Evolutionary conservation across 2,797 vertebrate species (phyloP).

Genomic region (Heterohyrax brucei): DNA sequence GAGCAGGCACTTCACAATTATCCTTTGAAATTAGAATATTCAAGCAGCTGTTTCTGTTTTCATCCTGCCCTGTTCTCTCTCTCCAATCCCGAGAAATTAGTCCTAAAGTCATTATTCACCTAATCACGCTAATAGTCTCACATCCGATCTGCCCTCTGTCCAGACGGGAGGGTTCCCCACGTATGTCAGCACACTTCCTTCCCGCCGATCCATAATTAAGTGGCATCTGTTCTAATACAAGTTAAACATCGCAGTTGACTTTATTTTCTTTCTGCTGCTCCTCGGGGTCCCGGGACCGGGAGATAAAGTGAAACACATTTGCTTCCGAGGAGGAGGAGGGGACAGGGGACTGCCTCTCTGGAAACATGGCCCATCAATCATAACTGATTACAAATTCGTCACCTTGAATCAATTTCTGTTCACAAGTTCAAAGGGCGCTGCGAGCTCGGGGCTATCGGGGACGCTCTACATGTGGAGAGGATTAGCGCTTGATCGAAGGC

Average conservation of each 20-base stretch:
- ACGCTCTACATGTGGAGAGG: slow-evolving; percentile 95
- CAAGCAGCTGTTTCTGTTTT: slow-evolving; percentile 91
- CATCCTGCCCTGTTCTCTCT: slow-evolving; percentile 83
- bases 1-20: slow-evolving; percentile 71
- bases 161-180: slow-evolving; percentile 76
- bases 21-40: slow-evolving; percentile 90
- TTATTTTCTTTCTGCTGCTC: slow-evolving; percentile 85
- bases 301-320: slow-evolving; percentile 88
- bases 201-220: slow-evolving; percentile 87
- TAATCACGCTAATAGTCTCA: slow-evolving; percentile 94
- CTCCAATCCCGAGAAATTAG: slow-evolving; percentile 90
- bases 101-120: slow-evolving; percentile 90
- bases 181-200: slow-evolving; percentile 73
- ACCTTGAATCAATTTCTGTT: slow-evolving; percentile 99
- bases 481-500: slow-evolving; percentile 90
- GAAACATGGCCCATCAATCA: slow-evolving; percentile 95
- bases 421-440: slow-evolving; percentile 97
- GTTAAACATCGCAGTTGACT: slow-evolving; percentile 89
- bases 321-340: slow-evolving; percentile 90
- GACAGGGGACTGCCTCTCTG: slow-evolving; percentile 93
- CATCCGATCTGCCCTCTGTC: slow-evolving; percentile 92
- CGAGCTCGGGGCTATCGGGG: slow-evolving; percentile 92
- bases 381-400: slow-evolving; percentile 98
- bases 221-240: slow-evolving; percentile 89
- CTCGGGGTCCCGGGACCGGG: slow-evolving; percentile 83